These are phyloP conservation scores for Nipponacmea schrenckii DNA, from an alignment of 2,888 invertebrate species.

Conservation along the genomic window DNA sequence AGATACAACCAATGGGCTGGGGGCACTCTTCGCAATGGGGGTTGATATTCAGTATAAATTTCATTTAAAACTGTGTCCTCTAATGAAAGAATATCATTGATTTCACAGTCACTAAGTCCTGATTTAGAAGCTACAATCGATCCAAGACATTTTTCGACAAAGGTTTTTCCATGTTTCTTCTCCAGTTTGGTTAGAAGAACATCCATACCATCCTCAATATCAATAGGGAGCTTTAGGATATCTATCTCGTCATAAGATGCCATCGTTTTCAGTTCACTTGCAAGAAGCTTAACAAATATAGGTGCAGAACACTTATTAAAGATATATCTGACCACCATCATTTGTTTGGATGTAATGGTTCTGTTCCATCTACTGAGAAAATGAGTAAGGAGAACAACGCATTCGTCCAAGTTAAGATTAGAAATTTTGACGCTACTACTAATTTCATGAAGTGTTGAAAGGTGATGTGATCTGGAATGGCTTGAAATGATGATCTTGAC, in stretches of 20 bases:
- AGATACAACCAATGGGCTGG: slow-evolving; percentile 56
- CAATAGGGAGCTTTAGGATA: slow-evolving; percentile 34
- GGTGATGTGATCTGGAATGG: slow-evolving; percentile 39
- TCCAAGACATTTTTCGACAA: slow-evolving; percentile 53
- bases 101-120: slow-evolving; percentile 65
- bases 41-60: slow-evolving; percentile 39
- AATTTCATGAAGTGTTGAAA: slow-evolving; percentile 30
- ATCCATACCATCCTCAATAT: slow-evolving; percentile 44
- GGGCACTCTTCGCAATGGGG: slow-evolving; percentile 52
- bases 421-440: slow-evolving; percentile 22
- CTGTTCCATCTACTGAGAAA: slow-evolving; percentile 38
- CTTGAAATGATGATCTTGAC: slow-evolving; percentile 59
- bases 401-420: slow-evolving; percentile 32
- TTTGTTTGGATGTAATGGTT: slow-evolving; percentile 47
- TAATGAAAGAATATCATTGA: slow-evolving; percentile 65
- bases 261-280: slow-evolving; percentile 45
- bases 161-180: slow-evolving; percentile 45
- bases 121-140: slow-evolving; percentile 60
- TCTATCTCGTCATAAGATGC: slow-evolving; percentile 37
- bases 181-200: slow-evolving; percentile 51
- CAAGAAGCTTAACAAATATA: slow-evolving; percentile 52
- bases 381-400: slow-evolving; percentile 37
- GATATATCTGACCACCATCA: slow-evolving; percentile 37
- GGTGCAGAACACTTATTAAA: slow-evolving; percentile 51
- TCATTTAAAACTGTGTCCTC: slow-evolving; percentile 61